Conservation (phyloP, 37 sponge, comb jelly and placozoan genomes). For the Dysidea cf. avara region DNA sequence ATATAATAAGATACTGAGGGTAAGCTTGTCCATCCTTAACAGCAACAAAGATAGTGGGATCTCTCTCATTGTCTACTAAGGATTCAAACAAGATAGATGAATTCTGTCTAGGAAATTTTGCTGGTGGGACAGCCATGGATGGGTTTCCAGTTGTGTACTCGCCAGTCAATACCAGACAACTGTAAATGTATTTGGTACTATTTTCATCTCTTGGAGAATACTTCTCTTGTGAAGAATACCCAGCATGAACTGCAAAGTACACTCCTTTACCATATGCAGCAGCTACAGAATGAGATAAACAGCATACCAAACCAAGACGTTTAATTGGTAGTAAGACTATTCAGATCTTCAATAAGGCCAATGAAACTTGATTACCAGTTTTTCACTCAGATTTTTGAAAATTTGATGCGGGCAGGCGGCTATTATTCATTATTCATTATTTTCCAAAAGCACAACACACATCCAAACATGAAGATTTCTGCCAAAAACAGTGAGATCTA, state of each 20-base stretch:
- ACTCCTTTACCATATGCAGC: conserved; percentile 55
- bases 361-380: no score
- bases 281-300: conserved; percentile 18
- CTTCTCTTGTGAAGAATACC: conserved; percentile 40
- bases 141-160: conserved; percentile 41
- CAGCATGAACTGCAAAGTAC: conserved; percentile 55
- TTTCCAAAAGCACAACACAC: no score
- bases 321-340: no score
- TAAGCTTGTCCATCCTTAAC: conserved; percentile 65
- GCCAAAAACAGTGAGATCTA: no score
- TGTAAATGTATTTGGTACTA: conserved; percentile 48
- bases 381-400: no score
- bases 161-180: conserved; percentile 39
- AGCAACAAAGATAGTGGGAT: conserved; percentile 72
- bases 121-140: conserved; percentile 41
- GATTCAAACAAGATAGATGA: conserved; percentile 49
- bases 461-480: no score
- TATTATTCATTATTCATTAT: no score
- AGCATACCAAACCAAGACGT: not conserved
- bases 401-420: no score
- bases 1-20: conserved; percentile 67
- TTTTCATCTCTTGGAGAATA: conserved; percentile 32
- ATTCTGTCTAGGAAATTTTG: conserved; percentile 5
- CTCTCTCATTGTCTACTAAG: conserved; percentile 37
- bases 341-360: no score